Percentiles rank a stretch among this genome's conserved stretches.
Evolutionary conservation across 2,113 vertebrate species (phyloP).

Genomic region (Megaceryle torquata): DNA sequence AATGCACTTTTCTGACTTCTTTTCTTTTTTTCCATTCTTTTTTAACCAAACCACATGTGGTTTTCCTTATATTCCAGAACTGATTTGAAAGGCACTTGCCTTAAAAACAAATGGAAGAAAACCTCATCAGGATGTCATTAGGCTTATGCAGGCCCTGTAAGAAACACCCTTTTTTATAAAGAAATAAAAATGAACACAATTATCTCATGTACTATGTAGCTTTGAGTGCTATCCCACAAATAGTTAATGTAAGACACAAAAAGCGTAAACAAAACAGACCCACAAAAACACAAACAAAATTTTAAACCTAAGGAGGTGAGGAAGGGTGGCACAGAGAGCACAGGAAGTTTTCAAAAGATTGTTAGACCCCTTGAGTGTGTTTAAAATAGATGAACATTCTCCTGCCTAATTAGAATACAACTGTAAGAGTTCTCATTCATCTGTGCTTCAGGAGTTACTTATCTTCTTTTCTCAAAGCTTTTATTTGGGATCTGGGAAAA

Average conservation of each 20-base stretch:
- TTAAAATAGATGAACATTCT: not conserved
- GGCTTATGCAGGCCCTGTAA: not conserved
- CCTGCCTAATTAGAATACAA: conserved; percentile 12
- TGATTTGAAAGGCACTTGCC: not conserved
- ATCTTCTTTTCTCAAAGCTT: not conserved
- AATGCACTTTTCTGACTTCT: not conserved
- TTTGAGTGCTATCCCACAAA: not conserved
- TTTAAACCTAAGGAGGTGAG: not conserved
- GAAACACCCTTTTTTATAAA: not conserved
- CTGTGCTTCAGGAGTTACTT: not conserved
- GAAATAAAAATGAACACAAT: not conserved
- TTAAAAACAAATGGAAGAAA: not conserved
- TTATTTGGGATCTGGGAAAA: not conserved
- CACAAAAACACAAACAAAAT: not conserved
- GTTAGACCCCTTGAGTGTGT: not conserved
- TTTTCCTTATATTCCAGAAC: not conserved
- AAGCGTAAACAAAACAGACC: not conserved
- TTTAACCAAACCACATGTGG: not conserved
- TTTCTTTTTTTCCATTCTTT: not conserved
- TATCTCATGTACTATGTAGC: not conserved
- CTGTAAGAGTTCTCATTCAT: not conserved
- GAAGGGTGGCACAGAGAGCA: not conserved
- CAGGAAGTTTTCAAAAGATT: conserved; percentile 23
- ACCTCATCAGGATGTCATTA: not conserved
- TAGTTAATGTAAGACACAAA: not conserved